phyloP scores from a whole-genome alignment of 2,797 vertebrate genomes.

The Periophthalmus magnuspinnatus region DNA sequence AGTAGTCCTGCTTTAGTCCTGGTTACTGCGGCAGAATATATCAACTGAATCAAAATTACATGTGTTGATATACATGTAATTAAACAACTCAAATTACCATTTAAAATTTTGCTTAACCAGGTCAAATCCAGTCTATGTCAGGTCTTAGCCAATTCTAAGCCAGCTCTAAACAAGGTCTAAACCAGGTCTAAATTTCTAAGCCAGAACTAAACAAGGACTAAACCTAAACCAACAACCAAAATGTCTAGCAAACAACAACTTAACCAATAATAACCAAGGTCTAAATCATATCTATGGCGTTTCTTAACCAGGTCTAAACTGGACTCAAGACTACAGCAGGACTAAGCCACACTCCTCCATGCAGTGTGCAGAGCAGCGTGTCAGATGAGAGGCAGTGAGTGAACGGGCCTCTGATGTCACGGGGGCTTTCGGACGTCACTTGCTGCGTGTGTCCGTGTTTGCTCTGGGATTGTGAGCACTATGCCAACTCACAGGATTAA shows the following conservation, averaged over 20 bases:
- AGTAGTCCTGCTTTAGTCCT: too few relatives aligned
- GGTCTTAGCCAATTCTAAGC: background rate
- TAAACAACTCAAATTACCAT: too few relatives aligned
- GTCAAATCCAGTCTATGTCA: too few relatives aligned
- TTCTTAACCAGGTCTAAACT: too few relatives aligned
- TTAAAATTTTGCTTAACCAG: too few relatives aligned
- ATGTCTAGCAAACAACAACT: too few relatives aligned
- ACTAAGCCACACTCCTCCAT: background rate
- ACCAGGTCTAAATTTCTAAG: background rate
- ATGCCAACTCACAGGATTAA: slow-evolving; percentile 75
- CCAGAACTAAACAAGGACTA: background rate
- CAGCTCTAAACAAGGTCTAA: background rate
- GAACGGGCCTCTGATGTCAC: slow-evolving; percentile 61
- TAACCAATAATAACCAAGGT: background rate
- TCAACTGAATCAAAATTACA: too few relatives aligned
- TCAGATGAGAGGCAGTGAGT: slow-evolving; percentile 9
- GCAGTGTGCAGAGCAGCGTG: background rate
- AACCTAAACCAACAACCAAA: background rate
- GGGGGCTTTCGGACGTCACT: slow-evolving; percentile 44
- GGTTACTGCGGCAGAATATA: too few relatives aligned
- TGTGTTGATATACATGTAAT: too few relatives aligned
- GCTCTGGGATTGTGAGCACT: slow-evolving; percentile 42
- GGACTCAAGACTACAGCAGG: background rate
- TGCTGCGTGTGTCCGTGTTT: slow-evolving; percentile 35
- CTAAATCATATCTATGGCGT: background rate